These are phyloP conservation scores for Torymus aiolomorphi DNA, from an alignment of 2,888 invertebrate species.

Conservation along the genomic window DNA sequence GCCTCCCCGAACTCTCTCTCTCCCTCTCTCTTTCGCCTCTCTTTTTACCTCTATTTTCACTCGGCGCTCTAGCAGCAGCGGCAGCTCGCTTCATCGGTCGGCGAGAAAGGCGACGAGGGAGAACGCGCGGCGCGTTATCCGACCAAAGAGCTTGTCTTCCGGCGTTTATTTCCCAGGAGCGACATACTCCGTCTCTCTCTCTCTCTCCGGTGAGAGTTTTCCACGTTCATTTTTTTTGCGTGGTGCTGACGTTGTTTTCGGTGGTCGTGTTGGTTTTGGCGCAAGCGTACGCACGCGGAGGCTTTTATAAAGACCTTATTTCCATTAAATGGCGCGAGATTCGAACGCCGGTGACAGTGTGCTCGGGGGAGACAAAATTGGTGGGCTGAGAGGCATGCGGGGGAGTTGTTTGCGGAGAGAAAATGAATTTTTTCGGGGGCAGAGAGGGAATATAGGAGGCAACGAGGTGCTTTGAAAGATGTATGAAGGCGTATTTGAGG, in stretches of 20 bases:
- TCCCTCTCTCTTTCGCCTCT: background rate
- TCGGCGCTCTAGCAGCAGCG: background rate
- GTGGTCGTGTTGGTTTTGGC: too few species aligned
- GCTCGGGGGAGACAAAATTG: too few species aligned
- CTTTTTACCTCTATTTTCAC: constrained; percentile 38
- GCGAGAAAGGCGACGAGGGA: constrained; percentile 60
- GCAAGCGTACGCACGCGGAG: constrained; percentile 18
- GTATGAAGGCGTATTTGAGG: too few species aligned
- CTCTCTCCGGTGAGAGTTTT: constrained; percentile 50
- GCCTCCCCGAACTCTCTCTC: constrained; percentile 48
- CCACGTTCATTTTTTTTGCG: background rate
- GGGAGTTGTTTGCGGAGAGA: too few species aligned
- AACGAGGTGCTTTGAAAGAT: too few species aligned
- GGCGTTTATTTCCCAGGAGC: constrained; percentile 70
- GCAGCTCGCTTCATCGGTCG: constrained; percentile 51
- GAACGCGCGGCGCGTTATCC: constrained; percentile 58
- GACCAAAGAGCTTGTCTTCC: constrained; percentile 63
- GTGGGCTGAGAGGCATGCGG: too few species aligned
- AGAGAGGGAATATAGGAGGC: too few species aligned
- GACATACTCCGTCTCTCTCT: constrained; percentile 60
- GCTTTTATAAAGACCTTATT: constrained; percentile 47
- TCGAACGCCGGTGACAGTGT: background rate
- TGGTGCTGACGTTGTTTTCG: constrained; percentile 24
- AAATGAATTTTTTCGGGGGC: too few species aligned
- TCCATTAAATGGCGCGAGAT: constrained; percentile 34